Base-by-base conservation (phyloP, 2,888 invertebrate species). In the Tineola bisselliella region DNA sequence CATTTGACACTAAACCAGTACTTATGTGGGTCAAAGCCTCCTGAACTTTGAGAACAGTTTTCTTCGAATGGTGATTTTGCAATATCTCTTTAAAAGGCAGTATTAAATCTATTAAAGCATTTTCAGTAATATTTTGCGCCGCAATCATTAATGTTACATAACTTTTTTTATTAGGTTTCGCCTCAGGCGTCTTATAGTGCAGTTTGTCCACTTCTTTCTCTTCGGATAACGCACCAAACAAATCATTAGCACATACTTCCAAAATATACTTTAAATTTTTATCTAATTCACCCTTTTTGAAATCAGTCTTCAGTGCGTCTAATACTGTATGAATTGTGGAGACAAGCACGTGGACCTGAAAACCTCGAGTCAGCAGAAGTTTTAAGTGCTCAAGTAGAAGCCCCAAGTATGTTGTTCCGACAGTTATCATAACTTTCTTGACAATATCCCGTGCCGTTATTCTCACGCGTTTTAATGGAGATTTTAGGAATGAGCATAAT, bases 161-260 rank as follows among this genome's bases (percentile, higher is more conserved):
- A 70, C 96, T 96, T 77, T 96, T 97, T 56, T 93, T 91, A 62
- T 91, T 91, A 0, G 92, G 90, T 71, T 93, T 93, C 0, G 95
- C 95, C 84, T 95, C 95, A 0, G 93, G 91, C 0, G 92, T 91
- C 75, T 95, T 95, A 11, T 90, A 90, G 6, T 91, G 91, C 25
- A 98, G 91, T 71, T 94, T 94, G 0, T 91, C 90, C 0, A 98
- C 91, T 79, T 97, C 95, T 76, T 98, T 98, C 77, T 99, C 98
- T 72, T 97, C 97, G 0, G 94, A 92, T 4, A 94, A 86, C 12
- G 90, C 88, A 0, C 97, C 97, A 73, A 98, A 98, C 44, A 98
- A 87, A 79, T 99, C 98, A 63, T 93, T 91, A 52, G 91, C 90
- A 65, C 96, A 96, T 5, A 97, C 93, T 74, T 94, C 91, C 12